Base-by-base conservation (phyloP, 2,797 vertebrate species). In the Kryptopterus vitreolus region DNA sequence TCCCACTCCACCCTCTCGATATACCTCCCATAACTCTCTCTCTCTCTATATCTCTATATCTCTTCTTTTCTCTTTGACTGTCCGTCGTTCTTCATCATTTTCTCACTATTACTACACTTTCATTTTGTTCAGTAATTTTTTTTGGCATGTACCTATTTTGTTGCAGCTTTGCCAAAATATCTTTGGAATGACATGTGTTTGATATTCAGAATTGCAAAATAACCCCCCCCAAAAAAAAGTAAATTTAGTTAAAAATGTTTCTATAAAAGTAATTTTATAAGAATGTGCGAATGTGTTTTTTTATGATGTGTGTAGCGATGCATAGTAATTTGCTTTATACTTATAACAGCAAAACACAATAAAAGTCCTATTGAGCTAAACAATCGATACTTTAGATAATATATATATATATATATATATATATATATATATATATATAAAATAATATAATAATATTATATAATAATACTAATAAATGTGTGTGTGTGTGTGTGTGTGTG, bases 1-100 rank as follows among this genome's bases (percentile, higher is more conserved):
- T 73, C 65, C 46, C 59, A 33, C 55, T 62, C 65, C 31, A 72
- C 78, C 68, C 26, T 61, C 57, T 46, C n/a, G 29, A 5, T 68
- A 69, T 77, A 59, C 50, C 43, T 57, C 53, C 26, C 4, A 15
- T 43, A 52, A 22, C 58, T 38, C 1, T 24, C 18, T 53, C 70
- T 79, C 24, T 18, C n/a, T 79, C 77, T 63, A 26, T 18, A 10
- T 72, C 31, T 73, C 24, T 68, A 46, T 61, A 6, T 52, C 58
- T 62, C 65, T n/a, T 38, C 53, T 66, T 70, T 38, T 59, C 62
- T 57, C 24, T 20, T 10, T 48, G n/a, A 50, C 43, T 69, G 46
- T 50, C 66, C 24, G 11, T 69, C 24, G 18, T 66, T 29, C 66
- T 29, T 69, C 46, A 50, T 22, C 26, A 8, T 22, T 70, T 33